phyloP scores from a whole-genome alignment of 2,113 vertebrate species.

The Rhinichthys klamathensis region DNA sequence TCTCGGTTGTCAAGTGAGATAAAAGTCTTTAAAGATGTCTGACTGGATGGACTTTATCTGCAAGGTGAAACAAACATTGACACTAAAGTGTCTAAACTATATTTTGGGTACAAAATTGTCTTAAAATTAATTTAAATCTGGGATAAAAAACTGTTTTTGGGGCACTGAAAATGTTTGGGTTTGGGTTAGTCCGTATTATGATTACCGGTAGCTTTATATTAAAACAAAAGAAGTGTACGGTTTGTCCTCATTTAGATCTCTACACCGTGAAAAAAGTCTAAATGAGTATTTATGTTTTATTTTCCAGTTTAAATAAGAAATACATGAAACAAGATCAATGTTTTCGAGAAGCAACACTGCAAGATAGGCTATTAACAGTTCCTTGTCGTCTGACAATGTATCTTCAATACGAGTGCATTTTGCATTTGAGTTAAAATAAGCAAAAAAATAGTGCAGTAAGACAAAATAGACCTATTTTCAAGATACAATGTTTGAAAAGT shows the following conservation, averaged over 20 bases:
- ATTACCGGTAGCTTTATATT: no score
- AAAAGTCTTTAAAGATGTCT: background rate
- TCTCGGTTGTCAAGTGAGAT: background rate
- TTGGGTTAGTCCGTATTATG: no score
- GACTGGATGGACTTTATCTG: background rate
- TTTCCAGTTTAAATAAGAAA: background rate
- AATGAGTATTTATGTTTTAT: background rate
- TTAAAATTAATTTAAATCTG: background rate
- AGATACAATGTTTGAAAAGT: background rate
- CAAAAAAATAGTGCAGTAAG: background rate
- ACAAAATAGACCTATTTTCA: no score
- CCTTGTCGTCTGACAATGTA: no score
- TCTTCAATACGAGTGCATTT: no score
- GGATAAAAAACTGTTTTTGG: background rate
- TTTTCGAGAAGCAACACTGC: background rate
- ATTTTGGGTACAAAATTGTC: background rate
- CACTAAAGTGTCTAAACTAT: constrained; percentile 37
- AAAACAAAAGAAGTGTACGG: background rate
- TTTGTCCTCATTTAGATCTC: background rate
- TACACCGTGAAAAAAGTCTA: background rate
- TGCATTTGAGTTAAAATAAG: no score
- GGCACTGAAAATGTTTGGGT: background rate
- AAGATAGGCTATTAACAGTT: background rate
- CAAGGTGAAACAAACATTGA: constrained; percentile 50
- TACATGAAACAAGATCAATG: background rate